These are phyloP conservation scores for Pungitius pungitius DNA, from an alignment of 2,113 vertebrate species.

Conservation along the genomic window DNA sequence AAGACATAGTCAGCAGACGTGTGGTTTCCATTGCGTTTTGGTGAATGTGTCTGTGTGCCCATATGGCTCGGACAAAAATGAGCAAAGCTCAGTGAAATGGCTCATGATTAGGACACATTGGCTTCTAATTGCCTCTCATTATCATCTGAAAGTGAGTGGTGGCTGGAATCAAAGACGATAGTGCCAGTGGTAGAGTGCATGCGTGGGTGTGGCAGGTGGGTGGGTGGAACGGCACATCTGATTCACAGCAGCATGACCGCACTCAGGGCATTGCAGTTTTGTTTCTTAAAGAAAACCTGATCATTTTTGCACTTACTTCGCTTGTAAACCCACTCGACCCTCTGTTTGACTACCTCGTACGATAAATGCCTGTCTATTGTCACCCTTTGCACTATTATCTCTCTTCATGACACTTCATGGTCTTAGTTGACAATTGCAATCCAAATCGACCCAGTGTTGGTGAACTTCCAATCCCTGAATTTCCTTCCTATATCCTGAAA, in stretches of 20 bases:
- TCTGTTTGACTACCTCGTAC: not conserved
- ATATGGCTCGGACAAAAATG: slow-evolving; percentile 71
- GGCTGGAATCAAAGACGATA: slow-evolving; percentile 67
- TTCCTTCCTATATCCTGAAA: slow-evolving; percentile 14
- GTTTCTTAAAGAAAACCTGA: not conserved
- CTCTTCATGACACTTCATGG: not conserved
- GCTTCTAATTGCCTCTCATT: slow-evolving; percentile 80
- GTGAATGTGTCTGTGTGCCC: slow-evolving; percentile 41
- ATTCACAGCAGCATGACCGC: slow-evolving; percentile 24
- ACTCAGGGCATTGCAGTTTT: slow-evolving; percentile 32
- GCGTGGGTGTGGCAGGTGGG: slow-evolving; percentile 9
- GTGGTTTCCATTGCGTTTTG: slow-evolving; percentile 48
- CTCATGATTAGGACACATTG: slow-evolving; percentile 78
- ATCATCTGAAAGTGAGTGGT: slow-evolving; percentile 80
- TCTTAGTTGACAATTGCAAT: not conserved
- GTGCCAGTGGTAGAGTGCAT: slow-evolving; percentile 40
- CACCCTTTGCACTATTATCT: slow-evolving; percentile 8
- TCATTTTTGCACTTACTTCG: not conserved
- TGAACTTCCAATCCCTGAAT: not conserved
- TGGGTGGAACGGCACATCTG: slow-evolving; percentile 35
- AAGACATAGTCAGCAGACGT: slow-evolving; percentile 40
- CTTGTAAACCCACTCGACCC: not conserved
- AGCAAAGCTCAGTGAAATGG: slow-evolving; percentile 72
- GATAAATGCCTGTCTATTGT: not conserved
- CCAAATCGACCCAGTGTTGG: not conserved